A percentile compares a stretch with the other conserved stretches of the same genome.
Evolutionary conservation across 2,113 vertebrate genomes (phyloP).

Genomic region (Dendrocopos noguchii): DNA sequence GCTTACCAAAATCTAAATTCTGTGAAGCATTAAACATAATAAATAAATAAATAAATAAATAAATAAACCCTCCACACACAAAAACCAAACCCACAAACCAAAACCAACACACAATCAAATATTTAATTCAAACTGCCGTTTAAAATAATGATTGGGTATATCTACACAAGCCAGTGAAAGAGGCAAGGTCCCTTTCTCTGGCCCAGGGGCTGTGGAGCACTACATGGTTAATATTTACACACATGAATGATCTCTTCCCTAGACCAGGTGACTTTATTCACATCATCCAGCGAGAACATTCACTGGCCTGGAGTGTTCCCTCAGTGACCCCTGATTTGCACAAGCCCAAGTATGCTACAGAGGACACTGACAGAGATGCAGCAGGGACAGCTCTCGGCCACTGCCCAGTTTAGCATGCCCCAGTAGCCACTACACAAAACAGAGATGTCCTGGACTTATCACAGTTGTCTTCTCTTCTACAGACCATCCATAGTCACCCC

Average conservation of each 20-base stretch:
- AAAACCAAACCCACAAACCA: too few relatives aligned
- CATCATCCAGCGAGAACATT: background rate
- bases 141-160: background rate
- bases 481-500: background rate
- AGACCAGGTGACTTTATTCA: background rate
- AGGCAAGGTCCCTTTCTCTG: background rate
- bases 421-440: background rate
- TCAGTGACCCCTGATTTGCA: rapidly evolving
- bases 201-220: background rate
- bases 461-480: background rate
- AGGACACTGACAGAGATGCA: background rate
- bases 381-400: rapidly evolving
- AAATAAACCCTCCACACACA: too few relatives aligned
- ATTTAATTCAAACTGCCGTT: background rate
- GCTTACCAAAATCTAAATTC: background rate
- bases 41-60: too few relatives aligned
- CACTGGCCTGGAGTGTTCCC: background rate
- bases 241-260: rapidly evolving
- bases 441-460: background rate
- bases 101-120: background rate
- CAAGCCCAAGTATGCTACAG: background rate
- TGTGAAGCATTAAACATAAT: background rate
- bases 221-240: background rate
- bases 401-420: background rate
- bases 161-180: background rate